Evolutionary conservation across 2,888 invertebrate species (phyloP), one percentile per base, ranked within the genome.

Genomic region (Oscheius myriophilus): DNA sequence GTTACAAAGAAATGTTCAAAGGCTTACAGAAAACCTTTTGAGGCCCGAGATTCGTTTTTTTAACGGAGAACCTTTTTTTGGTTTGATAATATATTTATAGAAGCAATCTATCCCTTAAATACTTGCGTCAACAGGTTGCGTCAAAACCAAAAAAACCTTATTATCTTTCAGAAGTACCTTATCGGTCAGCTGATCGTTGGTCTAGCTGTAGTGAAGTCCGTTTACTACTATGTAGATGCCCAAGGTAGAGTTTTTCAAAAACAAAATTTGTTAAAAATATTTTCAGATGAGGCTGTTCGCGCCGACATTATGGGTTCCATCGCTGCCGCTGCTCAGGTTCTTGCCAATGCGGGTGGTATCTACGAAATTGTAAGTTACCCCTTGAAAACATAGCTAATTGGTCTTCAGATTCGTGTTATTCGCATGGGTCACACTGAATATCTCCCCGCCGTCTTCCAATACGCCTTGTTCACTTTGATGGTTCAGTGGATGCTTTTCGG

Each of bases 401-500:
- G 18, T 45, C 69, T 81, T 72, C 66, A 83, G 82, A 77, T 73
- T 45, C 71, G 81, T 54, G 81, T 79, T 0, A 69, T 84, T 41
- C 70, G 70, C 42, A 67, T 83, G 64, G 74, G 76, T 21, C 82
- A 82, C 25, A 85, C 83, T 0, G 85, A 85, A 61, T 85, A 82
- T 67, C 77, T 86, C 12, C 85, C 85, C 12, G 83, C 85, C 6
- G 51, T 66, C 11, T 78, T 85, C 65, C 84, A 83, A 66, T 84
- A 80, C 64, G 85, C 81, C 7, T 69, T 85, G 18, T 78, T 82
- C 55, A 65, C 78, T 21, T 72, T 85, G 25, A 77, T 79, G 59
- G 67, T 73, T 12, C 84, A 85, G 64, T 85, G 85, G 85, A 65
- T 80, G 11, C 16, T 82, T 14, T 85, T 83, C 64, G 85, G 80